Base-by-base conservation (phyloP, 2,888 invertebrate genomes). In the Chrysolina haemoptera region DNA sequence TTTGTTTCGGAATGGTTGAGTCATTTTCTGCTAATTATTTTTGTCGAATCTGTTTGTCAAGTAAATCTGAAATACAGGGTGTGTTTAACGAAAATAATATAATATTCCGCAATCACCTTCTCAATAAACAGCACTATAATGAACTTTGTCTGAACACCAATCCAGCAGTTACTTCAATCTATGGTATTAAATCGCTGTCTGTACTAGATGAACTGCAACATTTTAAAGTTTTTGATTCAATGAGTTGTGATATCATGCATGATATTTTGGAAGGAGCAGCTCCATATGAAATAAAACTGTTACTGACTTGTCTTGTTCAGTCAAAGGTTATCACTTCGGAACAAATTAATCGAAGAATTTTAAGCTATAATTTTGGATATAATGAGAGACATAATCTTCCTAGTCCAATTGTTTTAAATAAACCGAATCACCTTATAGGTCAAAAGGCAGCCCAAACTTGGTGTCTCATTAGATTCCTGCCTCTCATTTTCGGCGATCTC, bases 361-460 rank as follows among this genome's bases (percentile, higher is more conserved):
- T 46, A 14, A 46, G 6, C 12, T 62, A 62, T 62, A 27, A 62
- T 62, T 62, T 27, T 22, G 62, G 62, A 20, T 22, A 27, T 62
- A 20, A 27, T 62, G 35, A 62, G n/a, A 62, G 62, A 27, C 22
- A 14, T 22, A 62, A 62, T 62, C 27, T 22, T 46, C 46, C 46
- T 12, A 46, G 46, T 46, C n/a, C 46, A n/a, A 46, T 46, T 46
- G 46, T 46, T 46, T n/a, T 46, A n/a, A 62, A 59, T 22, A 68
- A 68, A 22, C 18, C 20, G 53, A 50, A 27, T 46, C 53, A 69
- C 40, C 59, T 69, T n/a, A 69, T 62, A 12, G 69, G 69, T 16
- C 69, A 69, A 69, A 55, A 41, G 46, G 69, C 69, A 62, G 69
- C 41, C 18, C 69, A 69, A 40, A 64, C 69, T 16, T 69, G 62